Evolutionary conservation across 2,113 vertebrate species (phyloP).

Genomic region (Lasiurus borealis): DNA sequence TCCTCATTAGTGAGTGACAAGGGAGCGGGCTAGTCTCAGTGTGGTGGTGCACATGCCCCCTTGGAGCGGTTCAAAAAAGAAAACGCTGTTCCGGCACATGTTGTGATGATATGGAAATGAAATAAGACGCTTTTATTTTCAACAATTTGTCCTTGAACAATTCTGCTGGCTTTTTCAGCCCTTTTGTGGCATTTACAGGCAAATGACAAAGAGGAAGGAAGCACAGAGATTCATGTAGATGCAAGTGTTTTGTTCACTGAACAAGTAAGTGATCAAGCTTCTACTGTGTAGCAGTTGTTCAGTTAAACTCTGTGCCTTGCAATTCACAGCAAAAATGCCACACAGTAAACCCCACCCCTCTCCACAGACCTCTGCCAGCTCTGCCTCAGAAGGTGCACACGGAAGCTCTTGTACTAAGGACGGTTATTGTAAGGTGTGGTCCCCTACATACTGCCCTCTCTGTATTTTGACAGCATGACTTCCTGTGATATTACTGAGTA

Average conservation of each 20-base stretch:
- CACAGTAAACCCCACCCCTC: not conserved
- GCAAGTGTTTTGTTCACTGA: not conserved
- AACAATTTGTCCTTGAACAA: not conserved
- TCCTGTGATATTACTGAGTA: slow-evolving; percentile 84
- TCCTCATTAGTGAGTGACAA: not conserved
- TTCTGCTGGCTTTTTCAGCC: not conserved
- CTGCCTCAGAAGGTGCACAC: slow-evolving; percentile 3
- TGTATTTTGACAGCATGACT: slow-evolving; percentile 82
- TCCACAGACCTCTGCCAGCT: not conserved
- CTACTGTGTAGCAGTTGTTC: not conserved
- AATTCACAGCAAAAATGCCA: not conserved
- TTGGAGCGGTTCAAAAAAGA: not conserved
- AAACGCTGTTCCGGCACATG: not conserved
- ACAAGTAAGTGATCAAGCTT: too few relatives aligned
- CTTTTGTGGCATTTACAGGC: not conserved
- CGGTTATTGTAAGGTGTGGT: slow-evolving; percentile 77
- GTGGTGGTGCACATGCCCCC: accelerated
- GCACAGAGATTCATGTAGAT: not conserved
- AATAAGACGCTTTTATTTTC: slow-evolving; percentile 10
- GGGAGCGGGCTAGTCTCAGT: not conserved
- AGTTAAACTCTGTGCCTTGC: not conserved
- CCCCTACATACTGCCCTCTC: slow-evolving; percentile 77
- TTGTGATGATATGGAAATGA: not conserved
- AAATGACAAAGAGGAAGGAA: not conserved
- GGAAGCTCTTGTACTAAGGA: slow-evolving; percentile 50